These are phyloP conservation scores for Cataglyphis cursor DNA, from an alignment of 2,888 invertebrate species.

Conservation along the genomic window DNA sequence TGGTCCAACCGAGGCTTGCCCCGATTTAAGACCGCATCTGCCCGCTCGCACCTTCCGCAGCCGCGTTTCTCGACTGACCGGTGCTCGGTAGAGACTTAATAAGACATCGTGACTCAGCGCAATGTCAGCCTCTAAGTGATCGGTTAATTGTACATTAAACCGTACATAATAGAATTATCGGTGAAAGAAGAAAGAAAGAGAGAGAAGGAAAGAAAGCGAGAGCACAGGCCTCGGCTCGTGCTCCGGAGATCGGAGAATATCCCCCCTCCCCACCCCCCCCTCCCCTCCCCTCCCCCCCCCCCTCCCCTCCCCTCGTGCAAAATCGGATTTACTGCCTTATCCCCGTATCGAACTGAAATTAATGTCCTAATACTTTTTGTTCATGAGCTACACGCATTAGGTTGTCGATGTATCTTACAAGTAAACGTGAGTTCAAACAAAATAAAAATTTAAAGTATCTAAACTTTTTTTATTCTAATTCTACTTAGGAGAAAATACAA, in stretches of 20 bases:
- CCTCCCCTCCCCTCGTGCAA: not conserved
- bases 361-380: constrained; percentile 24
- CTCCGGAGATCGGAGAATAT: constrained; percentile 5
- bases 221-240: not conserved
- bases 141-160: constrained; percentile 87
- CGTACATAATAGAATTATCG: constrained; percentile 86
- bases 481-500: not conserved
- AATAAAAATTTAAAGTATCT: not conserved
- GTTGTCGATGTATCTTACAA: not conserved
- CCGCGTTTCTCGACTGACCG: constrained; percentile 69
- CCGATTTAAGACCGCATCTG: constrained; percentile 67
- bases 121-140: constrained; percentile 86
- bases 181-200: constrained; percentile 44
- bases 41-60: constrained; percentile 57
- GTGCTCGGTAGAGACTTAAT: constrained; percentile 82
- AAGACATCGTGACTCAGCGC: constrained; percentile 86
- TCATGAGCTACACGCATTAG: no score
- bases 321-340: constrained; percentile 14
- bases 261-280: no score
- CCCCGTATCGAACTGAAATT: constrained; percentile 19
- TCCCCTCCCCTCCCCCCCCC: not conserved
- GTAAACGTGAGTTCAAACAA: not conserved
- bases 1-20: constrained; percentile 49
- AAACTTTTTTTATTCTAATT: not conserved
- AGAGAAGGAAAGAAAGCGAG: constrained; percentile 4